Percentiles rank a stretch among this genome's conserved stretches.
Conservation (phyloP, 2,797 vertebrate genomes). For the Jordanella pulchra region DNA sequence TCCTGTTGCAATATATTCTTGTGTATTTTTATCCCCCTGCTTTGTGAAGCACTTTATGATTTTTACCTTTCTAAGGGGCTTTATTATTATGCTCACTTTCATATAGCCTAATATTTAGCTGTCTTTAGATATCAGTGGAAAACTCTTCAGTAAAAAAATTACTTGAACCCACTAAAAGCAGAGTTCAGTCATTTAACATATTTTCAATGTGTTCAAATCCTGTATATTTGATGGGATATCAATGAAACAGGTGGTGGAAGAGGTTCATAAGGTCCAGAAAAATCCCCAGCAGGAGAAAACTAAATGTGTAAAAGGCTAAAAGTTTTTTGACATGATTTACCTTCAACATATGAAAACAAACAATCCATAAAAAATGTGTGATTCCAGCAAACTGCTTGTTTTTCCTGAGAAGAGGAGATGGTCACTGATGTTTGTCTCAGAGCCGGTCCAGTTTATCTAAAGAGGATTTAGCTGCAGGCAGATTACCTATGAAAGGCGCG, state of each 20-base stretch:
- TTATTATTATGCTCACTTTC: neutral
- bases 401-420: neutral
- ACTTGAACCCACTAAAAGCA: too few relatives aligned
- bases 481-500: slow-evolving; percentile 54
- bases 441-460: slow-evolving; percentile 38
- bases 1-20: neutral
- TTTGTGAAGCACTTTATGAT: neutral
- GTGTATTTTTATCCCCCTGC: neutral
- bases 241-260: neutral
- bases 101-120: neutral
- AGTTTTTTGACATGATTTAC: neutral
- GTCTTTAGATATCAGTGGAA: neutral
- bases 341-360: too few relatives aligned
- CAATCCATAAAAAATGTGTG: neutral
- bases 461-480: slow-evolving; percentile 55
- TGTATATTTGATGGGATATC: neutral
- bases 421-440: slow-evolving; percentile 27
- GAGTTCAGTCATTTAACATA: too few relatives aligned
- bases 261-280: neutral
- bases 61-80: neutral
- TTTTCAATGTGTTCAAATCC: neutral
- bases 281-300: neutral
- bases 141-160: too few relatives aligned
- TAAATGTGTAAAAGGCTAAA: neutral
- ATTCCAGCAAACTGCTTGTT: neutral